Evolutionary conservation across 1,140 invertebrate genomes (phyloP), one percentile per base, ranked within the genome.

Genomic region (Zaprionus tsacasi): DNA sequence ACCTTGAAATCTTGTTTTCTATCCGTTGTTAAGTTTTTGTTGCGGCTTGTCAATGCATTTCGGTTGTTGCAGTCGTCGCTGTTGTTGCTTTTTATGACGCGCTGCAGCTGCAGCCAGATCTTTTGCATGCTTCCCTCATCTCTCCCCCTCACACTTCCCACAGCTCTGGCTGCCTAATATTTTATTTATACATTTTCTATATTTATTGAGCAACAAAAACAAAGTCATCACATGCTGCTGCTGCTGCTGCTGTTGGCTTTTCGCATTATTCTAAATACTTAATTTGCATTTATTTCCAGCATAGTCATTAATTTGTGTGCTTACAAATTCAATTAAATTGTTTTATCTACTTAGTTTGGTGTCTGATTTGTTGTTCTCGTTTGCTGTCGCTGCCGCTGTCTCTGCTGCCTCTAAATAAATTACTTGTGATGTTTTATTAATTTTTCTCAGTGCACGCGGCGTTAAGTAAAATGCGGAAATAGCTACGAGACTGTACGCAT

Each of bases 1-100:
- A 89, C 85, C 85, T 89, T 89, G 85, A 89, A 89, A 89, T 89
- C 85, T 89, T 74, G 85, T 89, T 89, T 89, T 89, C 85, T 89
- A 89, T 89, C 85, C 85, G 85, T 85, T 89, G 85, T 81, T 74
- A 76, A 89, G 71, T 71, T 79, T 80, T 78, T 78, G 30, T 78
- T 80, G 70, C 35, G 55, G 58, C 55, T 74, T 70, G 77, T 67
- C 60, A 72, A 76, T 89, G 74, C 70, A 65, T 75, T 82, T 86
- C 52, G 57, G 58, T 78, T 75, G 70, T 63, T 70, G 48, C 40
- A 45, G 52, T 68, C 58, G 55, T 54, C 25, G 8, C 2, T 65
- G n/a, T 64, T 66, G 40, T 48, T 63, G 45, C 45, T 65, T n/a
- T 40, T 71, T 56, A 35, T 69, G 57, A 57, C 40, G 61, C 33